Base-by-base conservation (phyloP, 2,888 invertebrate species). In the Drosophila tripunctata region DNA sequence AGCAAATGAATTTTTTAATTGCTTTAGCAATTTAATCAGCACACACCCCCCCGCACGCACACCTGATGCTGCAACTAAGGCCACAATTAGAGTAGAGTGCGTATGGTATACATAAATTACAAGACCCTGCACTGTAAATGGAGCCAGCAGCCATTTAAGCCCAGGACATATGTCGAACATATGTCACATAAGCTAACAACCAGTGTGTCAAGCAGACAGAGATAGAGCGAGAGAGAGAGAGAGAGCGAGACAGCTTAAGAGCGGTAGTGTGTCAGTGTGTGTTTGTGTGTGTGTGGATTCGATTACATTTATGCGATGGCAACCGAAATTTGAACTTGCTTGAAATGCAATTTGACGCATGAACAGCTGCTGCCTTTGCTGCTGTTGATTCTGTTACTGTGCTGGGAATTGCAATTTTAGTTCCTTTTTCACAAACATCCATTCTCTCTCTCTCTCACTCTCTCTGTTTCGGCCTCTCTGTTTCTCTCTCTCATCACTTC, bases 161-260 rank as follows among this genome's bases (percentile, higher is more conserved):
- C 17, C 50, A 45, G 41, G 48, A 54, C 63, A 64, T 62, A 83
- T 78, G 83, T 61, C 58, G 24, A 80, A 64, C 79, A 85, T 79
- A 79, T 81, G 78, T 71, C 60, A 57, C 30, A 22, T 15, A 43
- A 38, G 27, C 5, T 52, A 40, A 8, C 24, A n/a, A n/a, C n/a
- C n/a, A n/a, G n/a, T n/a, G n/a, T n/a, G n/a, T n/a, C n/a, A 27
- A 27, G 27, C 27, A 27, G 27, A 8, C 8, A 30, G 30, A 6
- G 8, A 40, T n/a, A 4, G 19, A 6, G 15, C 27, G 10, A 24
- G 5, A 5, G 15, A 14, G 27, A 21, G 15, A 15, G 41, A 6
- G 24, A 3, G 43, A 24, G 24, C 2, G 41, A 5, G 14, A 35
- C 15, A 35, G n/a, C 19, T 43, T 17, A 15, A 17, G 41, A 3